Evolutionary conservation across 2,888 invertebrate species (phyloP), one percentile per base, ranked within the genome.

Genomic region (Clitarchus hookeri): DNA sequence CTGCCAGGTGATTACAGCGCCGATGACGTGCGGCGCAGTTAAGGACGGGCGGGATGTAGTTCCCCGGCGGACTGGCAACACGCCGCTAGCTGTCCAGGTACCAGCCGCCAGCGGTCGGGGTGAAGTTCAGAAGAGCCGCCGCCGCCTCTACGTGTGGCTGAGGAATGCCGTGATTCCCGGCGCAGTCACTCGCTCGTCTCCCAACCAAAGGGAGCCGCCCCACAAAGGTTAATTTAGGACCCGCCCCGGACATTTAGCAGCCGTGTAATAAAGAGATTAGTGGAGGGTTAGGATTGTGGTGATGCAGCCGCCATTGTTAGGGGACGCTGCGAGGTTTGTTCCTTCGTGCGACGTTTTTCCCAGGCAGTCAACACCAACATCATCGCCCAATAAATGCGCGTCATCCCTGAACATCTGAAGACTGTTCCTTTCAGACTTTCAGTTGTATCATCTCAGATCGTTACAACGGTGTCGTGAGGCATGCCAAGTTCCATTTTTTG

Each of bases 191-290:
- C 36, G 44, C 36, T 82, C 82, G 82, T 44, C 65, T 27, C 82
- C 36, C 9, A 8, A 82, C 36, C 27, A 82, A 82, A 36, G 82
- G 82, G n/a, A 82, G 36, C 82, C 82, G 82, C 82, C 27, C 65
- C 44, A 44, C 82, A 82, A 27, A 82, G 82, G 82, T 82, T 82
- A 82, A 82, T 44, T 82, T 82, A 82, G 27, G 27, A 36, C n/a
- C 44, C 36, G 13, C 9, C 82, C 82, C 16, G 19, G 82, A 82
- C 82, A 23, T 82, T 82, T 82, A 82, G 82, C 82, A 82, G 82
- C 36, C 82, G 27, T 82, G 82, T 82, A 82, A 82, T 82, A 82
- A 44, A 82, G 82, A 82, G 82, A 44, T 82, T 82, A 82, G 82
- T 23, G 82, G 82, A 16, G 36, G 27, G n/a, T 2, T 12, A 23